These are phyloP conservation scores for Ennomos quercinarius DNA, from an alignment of 2,888 invertebrate species.

Conservation along the genomic window DNA sequence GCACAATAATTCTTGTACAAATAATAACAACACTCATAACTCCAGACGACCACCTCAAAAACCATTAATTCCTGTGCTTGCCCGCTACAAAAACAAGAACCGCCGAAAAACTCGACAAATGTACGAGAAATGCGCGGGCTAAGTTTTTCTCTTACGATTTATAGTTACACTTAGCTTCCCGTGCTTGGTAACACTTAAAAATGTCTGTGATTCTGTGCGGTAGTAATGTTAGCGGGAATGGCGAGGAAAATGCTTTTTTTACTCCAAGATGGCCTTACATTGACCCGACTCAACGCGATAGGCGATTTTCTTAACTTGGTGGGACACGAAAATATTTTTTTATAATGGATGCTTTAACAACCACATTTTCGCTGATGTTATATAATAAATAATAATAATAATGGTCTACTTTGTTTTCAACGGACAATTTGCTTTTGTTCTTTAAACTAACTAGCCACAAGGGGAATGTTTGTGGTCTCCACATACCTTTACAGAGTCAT, in stretches of 20 bases:
- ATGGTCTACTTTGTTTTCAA: too few relatives aligned
- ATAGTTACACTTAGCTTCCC: conserved; percentile 75
- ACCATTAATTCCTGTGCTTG: conserved; percentile 19
- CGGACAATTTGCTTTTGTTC: too few relatives aligned
- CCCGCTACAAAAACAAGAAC: conserved; percentile 24
- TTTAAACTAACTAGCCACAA: too few relatives aligned
- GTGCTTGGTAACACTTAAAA: conserved; percentile 71
- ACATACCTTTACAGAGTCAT: too few relatives aligned
- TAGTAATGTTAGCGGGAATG: conserved; percentile 40
- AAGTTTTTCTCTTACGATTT: conserved; percentile 54
- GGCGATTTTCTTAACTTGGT: too few relatives aligned
- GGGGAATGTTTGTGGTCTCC: too few relatives aligned
- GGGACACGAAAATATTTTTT: too few relatives aligned
- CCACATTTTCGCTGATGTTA: too few relatives aligned
- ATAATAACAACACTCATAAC: conserved; percentile 25
- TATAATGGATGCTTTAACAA: too few relatives aligned
- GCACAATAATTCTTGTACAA: conserved; percentile 13
- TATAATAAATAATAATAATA: too few relatives aligned
- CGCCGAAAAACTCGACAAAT: conserved; percentile 22
- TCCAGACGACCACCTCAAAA: conserved; percentile 14
- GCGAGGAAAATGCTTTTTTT: not conserved
- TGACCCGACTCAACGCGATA: too few relatives aligned
- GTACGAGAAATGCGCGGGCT: conserved; percentile 20
- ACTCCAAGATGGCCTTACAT: too few relatives aligned
- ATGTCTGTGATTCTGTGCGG: conserved; percentile 53